Evolutionary conservation across 2,797 vertebrate genomes (phyloP).

Genomic region (Apodemus agrarius): DNA sequence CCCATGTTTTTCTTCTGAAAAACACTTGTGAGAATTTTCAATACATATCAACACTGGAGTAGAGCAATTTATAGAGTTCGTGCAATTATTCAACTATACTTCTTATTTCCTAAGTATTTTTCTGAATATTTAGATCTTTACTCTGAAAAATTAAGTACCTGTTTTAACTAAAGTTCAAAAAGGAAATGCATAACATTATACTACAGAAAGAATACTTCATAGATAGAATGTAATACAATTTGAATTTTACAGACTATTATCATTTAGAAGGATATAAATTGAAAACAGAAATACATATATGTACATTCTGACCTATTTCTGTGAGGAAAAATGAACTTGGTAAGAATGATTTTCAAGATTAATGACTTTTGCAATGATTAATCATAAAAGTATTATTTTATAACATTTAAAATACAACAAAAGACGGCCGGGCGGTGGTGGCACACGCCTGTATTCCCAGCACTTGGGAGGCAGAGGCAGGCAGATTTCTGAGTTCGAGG

Average conservation of each 20-base stretch:
- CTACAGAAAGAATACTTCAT: background rate
- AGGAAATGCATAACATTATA: background rate
- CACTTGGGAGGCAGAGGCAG: too few species aligned
- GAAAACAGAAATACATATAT: background rate
- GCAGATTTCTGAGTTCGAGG: too few species aligned
- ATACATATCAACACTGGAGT: background rate
- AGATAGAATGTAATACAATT: background rate
- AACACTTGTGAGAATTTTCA: slow-evolving; percentile 36
- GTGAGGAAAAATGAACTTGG: background rate
- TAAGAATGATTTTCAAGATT: background rate
- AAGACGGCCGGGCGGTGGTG: too few species aligned
- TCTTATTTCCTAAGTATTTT: background rate
- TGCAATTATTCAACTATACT: slow-evolving; percentile 67
- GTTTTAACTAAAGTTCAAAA: slow-evolving; percentile 32
- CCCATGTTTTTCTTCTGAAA: slow-evolving; percentile 7
- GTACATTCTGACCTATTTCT: background rate
- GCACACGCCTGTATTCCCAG: too few species aligned
- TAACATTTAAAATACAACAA: background rate
- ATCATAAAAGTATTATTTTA: background rate
- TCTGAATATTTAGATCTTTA: background rate
- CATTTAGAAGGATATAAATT: background rate
- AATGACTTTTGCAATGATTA: background rate
- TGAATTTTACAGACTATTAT: background rate
- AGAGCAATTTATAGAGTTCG: slow-evolving; percentile 10
- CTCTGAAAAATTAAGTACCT: slow-evolving; percentile 43